Conservation (phyloP, 2,113 vertebrate species). For the Petrocephalus zakoni region DNA sequence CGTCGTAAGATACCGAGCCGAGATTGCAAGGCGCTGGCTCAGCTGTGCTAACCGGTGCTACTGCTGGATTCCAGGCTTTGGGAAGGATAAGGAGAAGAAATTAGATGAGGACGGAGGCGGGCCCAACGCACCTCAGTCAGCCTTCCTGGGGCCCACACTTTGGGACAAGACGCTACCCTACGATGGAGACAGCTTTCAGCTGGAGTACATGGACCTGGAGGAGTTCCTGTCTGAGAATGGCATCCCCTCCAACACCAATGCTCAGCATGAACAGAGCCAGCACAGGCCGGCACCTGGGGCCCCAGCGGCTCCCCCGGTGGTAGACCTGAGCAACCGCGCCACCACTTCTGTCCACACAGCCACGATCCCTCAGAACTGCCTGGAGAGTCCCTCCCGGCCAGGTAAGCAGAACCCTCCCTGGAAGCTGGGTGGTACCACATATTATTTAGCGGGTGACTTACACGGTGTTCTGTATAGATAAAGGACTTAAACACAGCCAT, state of each 20-base stretch:
- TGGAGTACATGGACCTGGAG: conserved; percentile 99
- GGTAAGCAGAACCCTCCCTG: conserved; percentile 58
- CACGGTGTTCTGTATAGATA: neutral
- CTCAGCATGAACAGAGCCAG: conserved; percentile 68
- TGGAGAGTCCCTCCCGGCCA: conserved; percentile 78
- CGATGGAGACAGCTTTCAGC: conserved; percentile 90
- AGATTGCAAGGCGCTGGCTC: neutral
- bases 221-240: conserved; percentile 97
- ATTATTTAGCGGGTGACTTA: neutral
- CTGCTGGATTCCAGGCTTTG: conserved; percentile 65
- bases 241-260: conserved; percentile 79
- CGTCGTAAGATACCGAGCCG: neutral
- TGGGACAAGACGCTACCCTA: conserved; percentile 99
- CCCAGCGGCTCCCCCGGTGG: conserved; percentile 70
- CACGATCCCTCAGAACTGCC: conserved; percentile 76
- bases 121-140: conserved; percentile 77
- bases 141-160: conserved; percentile 92
- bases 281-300: conserved; percentile 32
- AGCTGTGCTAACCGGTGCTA: neutral
- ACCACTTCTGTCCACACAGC: conserved; percentile 73
- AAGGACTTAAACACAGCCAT: neutral
- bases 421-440: neutral
- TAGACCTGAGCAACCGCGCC: conserved; percentile 85
- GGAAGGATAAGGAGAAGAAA: conserved; percentile 91
- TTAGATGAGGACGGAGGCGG: conserved; percentile 79